These are phyloP conservation scores for Chascanopsetta lugubris DNA, from an alignment of 2,113 vertebrate species.

Conservation along the genomic window DNA sequence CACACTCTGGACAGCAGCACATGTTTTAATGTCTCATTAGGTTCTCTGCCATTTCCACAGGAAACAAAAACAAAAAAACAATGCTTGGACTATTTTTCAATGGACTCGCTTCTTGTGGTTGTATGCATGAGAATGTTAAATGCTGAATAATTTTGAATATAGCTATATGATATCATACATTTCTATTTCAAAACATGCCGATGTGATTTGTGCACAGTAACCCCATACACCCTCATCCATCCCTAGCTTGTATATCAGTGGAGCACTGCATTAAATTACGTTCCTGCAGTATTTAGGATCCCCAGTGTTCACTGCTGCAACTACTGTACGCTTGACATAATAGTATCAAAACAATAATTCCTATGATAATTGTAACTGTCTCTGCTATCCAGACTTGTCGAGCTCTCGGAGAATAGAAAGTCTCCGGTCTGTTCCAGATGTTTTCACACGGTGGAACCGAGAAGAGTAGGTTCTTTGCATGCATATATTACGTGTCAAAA, in stretches of 20 bases:
- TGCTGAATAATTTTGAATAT: constrained; percentile 95
- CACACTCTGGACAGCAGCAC: constrained; percentile 91
- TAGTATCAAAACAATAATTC: constrained; percentile 86
- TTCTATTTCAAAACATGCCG: constrained; percentile 81
- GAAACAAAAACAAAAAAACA: constrained; percentile 69
- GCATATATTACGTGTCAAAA: constrained; percentile 94
- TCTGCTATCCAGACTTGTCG: constrained; percentile 86
- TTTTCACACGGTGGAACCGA: constrained; percentile 88
- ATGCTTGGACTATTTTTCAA: constrained; percentile 99
- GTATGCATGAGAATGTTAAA: constrained; percentile 99
- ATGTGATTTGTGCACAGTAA: constrained; percentile 92
- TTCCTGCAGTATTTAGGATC: constrained; percentile 89
- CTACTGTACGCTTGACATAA: constrained; percentile 89
- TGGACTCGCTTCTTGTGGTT: constrained; percentile 99
- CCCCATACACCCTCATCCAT: constrained; percentile 82
- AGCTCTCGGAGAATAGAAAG: constrained; percentile 82
- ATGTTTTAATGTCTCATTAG: constrained; percentile 93
- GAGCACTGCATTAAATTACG: constrained; percentile 87
- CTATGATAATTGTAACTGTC: constrained; percentile 90
- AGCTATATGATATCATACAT: constrained; percentile 78
- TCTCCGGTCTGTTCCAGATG: constrained; percentile 80
- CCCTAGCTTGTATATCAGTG: constrained; percentile 91
- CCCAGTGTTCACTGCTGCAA: constrained; percentile 88
- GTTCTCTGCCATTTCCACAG: constrained; percentile 92
- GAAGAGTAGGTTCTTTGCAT: constrained; percentile 95